These are phyloP conservation scores for Pseudonaja textilis DNA, from an alignment of 2,113 vertebrate genomes.

Conservation along the genomic window DNA sequence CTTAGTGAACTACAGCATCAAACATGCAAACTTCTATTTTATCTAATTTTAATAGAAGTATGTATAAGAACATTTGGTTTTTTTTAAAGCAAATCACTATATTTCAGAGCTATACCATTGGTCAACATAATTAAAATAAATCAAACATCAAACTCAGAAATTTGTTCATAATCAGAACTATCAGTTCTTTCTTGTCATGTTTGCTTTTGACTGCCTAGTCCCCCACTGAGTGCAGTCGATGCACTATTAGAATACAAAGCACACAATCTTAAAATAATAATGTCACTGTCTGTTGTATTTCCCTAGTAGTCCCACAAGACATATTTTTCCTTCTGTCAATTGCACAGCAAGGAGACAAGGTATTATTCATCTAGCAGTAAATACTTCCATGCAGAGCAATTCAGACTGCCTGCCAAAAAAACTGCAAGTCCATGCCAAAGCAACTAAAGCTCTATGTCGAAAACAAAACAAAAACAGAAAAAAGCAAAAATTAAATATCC, in stretches of 20 bases:
- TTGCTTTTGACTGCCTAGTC: conserved; percentile 1
- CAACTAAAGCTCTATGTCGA: neutral
- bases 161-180: conserved; percentile 4
- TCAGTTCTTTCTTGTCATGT: neutral
- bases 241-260: conserved; percentile 22
- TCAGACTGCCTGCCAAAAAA: conserved; percentile 16
- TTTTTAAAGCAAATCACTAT: neutral
- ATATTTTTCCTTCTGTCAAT: conserved; percentile 29
- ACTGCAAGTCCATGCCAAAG: conserved; percentile 5
- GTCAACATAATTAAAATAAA: neutral
- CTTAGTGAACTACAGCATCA: neutral
- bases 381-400: conserved; percentile 1
- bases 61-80: neutral
- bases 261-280: conserved; percentile 26
- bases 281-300: conserved; percentile 40
- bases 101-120: neutral
- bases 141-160: neutral
- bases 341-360: conserved; percentile 6
- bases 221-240: conserved; percentile 12
- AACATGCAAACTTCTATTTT: neutral
- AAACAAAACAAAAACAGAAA: neutral
- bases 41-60: neutral
- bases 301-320: conserved; percentile 30
- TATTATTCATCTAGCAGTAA: conserved; percentile 34
- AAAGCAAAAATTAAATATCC: neutral